phyloP scores from a whole-genome alignment of 1,140 invertebrate species.

The Venturia canescens region DNA sequence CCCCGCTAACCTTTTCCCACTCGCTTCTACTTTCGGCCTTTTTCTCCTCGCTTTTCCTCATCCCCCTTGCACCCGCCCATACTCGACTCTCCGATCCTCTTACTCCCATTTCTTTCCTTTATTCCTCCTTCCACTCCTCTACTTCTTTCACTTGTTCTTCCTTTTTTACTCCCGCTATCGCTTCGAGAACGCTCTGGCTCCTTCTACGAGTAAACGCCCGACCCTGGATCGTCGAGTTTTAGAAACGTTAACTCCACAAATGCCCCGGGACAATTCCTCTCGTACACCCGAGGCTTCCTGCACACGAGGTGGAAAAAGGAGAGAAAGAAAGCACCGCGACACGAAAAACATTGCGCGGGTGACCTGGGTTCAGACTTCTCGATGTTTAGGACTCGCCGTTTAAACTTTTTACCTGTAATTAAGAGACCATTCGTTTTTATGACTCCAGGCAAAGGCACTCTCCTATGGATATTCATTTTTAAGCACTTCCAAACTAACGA shows the following conservation, averaged over 20 bases:
- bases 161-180: slow-evolving; percentile 44
- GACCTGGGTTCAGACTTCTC: slow-evolving; percentile 34
- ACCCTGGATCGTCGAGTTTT: slow-evolving; percentile 73
- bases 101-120: slow-evolving; percentile 41
- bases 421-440: slow-evolving; percentile 53
- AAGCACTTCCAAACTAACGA: slow-evolving; percentile 1
- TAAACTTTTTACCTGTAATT: slow-evolving; percentile 49
- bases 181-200: slow-evolving; percentile 35
- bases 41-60: slow-evolving; percentile 44
- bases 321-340: slow-evolving; percentile 41
- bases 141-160: slow-evolving; percentile 26
- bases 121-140: slow-evolving; percentile 54
- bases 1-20: slow-evolving; percentile 27
- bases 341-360: slow-evolving; percentile 36
- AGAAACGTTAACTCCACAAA: slow-evolving; percentile 78
- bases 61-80: slow-evolving; percentile 49
- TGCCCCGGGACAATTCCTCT: slow-evolving; percentile 67
- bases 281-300: slow-evolving; percentile 29
- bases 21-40: slow-evolving; percentile 39
- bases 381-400: slow-evolving; percentile 45
- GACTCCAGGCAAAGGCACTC: background rate
- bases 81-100: slow-evolving; percentile 39
- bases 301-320: slow-evolving; percentile 12
- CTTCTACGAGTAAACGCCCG: slow-evolving; percentile 40
- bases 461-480: slow-evolving; percentile 11